Evolutionary conservation across 2,888 invertebrate genomes (phyloP), one percentile per base, ranked within the genome.

Genomic region (Chironomus tentans): DNA sequence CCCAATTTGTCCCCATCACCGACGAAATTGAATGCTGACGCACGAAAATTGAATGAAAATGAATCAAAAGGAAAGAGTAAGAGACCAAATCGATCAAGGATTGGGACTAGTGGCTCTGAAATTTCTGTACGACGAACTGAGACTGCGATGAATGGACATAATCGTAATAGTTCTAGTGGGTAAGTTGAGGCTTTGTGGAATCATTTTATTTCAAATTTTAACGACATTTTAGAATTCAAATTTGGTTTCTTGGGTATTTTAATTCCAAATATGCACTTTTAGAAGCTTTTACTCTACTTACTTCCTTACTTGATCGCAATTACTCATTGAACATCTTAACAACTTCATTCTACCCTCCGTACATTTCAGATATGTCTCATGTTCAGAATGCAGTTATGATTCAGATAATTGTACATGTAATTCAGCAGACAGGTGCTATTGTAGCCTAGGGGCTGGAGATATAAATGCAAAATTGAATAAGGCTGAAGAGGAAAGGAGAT

Each of bases 311-410:
- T 24, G 22, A 24, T 24, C 22, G 3, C 2, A 24, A 24, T 3
- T 24, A n/a, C 22, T 3, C 22, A 24, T 24, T 24, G 3, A 24
- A 24, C 3, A 24, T 24, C 22, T 3, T 24, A 24, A 24, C 22
- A 24, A 50, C 50, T 50, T 50, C 38, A 38, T 38, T 38, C 10
- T 10, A 10, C 10, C 38, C 38, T 38, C 38, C 38, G 71, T n/a
- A 79, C 88, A 7, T 78, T 38, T 38, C 38, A 84, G 84, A 6
- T 94, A 94, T 81, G 93, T 94, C 0, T 93, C 93, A 2, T 95
- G 94, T 82, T 94, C 94, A 62, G 95, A 95, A 82, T 95, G 95
- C 81, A 90, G 90, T 78, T 91, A 90, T 81, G 94, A 94, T 80
- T 93, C 93, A 2, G 94, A 94, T 79, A 91, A 92, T 13, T 94